Percentiles rank a stretch among this genome's conserved stretches.
Evolutionary conservation across 2,113 vertebrate species (phyloP).

Genomic region (Apteryx owenii): DNA sequence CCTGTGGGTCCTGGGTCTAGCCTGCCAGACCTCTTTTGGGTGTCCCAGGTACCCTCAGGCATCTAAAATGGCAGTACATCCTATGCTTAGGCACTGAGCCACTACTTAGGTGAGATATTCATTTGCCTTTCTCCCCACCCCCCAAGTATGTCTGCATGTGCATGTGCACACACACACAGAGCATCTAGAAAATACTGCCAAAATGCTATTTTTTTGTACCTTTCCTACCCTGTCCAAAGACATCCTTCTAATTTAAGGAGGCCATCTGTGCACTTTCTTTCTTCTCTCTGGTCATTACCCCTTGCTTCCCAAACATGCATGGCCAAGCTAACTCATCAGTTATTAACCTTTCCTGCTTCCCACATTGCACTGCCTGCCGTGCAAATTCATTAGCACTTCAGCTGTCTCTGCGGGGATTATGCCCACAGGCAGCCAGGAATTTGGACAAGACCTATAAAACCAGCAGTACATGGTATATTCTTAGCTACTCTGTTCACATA

Average conservation of each 20-base stretch:
- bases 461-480: background rate
- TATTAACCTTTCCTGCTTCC: background rate
- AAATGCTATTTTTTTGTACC: background rate
- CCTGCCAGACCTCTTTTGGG: background rate
- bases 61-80: background rate
- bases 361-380: background rate
- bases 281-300: background rate
- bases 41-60: background rate
- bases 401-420: background rate
- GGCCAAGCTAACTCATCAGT: background rate
- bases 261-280: background rate
- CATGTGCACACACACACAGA: rapidly evolving
- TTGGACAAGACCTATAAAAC: background rate
- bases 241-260: background rate
- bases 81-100: background rate
- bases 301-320: background rate
- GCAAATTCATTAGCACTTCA: background rate
- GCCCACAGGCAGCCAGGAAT: background rate
- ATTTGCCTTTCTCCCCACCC: background rate
- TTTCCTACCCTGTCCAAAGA: background rate
- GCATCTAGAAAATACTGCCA: background rate
- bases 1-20: background rate
- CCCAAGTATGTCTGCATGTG: background rate
- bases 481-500: background rate
- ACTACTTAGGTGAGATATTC: rapidly evolving